Base-by-base conservation (phyloP, 1,140 invertebrate genomes). In the Drosophila chauvacae region DNA sequence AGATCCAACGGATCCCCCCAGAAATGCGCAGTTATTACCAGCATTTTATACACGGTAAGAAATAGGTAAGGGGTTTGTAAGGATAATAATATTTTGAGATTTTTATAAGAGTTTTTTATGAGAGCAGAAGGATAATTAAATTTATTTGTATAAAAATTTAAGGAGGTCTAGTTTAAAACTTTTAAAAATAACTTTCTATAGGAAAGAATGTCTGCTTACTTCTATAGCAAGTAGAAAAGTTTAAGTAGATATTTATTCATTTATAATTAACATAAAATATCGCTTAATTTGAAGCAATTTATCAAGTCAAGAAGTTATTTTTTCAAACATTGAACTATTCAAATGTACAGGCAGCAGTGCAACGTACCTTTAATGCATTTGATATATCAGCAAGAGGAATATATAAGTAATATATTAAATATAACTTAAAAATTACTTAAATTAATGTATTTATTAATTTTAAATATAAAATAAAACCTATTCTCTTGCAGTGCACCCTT, bases 11-110 rank as follows among this genome's bases (percentile, higher is more conserved):
- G 45, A 68, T 44, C 44, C 44, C 42, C 60, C 42, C 56, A 73
- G 50, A 41, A 57, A 57, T 62, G 57, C 56, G 58, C 75, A 78
- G 75, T 78, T 78, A 78, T 78, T 78, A 70, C 75, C 74, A 77
- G 55, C 74, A 62, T 37, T 77, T 70, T 45, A 63, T 78, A 35
- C 62, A 65, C 62, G 13, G 62, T 13, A 14, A 61, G 3, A 61
- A 45, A 44, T 1, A 10, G 13, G 1, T 2, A 7, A 4, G 1
- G 4, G 20, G 10, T 44, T 28, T 28, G 2, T 23, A 39, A 56
- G 50, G n/a, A 33, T 26, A 26, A 6, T n/a, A n/a, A 28, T 50
- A 28, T 50, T 10, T 11, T 2, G 1, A 1, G 1, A 20, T 20
- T 20, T 20, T 20, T 20, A 20, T 20, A 20, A 20, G 20, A 1